Evolutionary conservation across 2,113 vertebrate genomes (phyloP).

Genomic region (Silurus glanis): DNA sequence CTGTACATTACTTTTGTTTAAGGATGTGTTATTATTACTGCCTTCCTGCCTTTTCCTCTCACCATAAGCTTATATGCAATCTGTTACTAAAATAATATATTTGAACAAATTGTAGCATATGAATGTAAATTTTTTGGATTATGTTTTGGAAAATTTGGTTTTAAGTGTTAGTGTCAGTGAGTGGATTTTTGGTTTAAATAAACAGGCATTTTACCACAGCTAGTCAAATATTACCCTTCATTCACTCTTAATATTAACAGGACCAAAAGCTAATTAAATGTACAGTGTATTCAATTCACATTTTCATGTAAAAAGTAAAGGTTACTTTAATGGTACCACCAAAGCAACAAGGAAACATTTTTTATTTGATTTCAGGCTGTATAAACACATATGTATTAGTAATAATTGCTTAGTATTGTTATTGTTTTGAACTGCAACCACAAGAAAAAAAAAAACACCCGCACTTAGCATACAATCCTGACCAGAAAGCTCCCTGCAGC

Average conservation of each 20-base stretch:
- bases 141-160: not conserved
- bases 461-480: not conserved
- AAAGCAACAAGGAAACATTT: not conserved
- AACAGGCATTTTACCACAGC: not conserved
- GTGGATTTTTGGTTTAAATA: not conserved
- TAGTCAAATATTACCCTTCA: not conserved
- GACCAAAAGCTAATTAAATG: not conserved
- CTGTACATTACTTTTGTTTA: not conserved
- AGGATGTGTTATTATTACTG: not conserved
- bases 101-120: not conserved
- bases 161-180: not conserved
- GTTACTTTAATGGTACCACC: not conserved
- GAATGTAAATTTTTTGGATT: not conserved
- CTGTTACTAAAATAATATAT: not conserved
- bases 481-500: not conserved
- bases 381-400: not conserved
- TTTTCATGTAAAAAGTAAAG: not conserved
- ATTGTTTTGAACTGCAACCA: not conserved
- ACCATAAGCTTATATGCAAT: not conserved
- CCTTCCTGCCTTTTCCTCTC: not conserved
- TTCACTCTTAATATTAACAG: not conserved
- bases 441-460: not conserved
- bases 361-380: not conserved
- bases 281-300: not conserved
- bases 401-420: not conserved